Base-by-base conservation (phyloP, 2,113 vertebrate genomes). In the Cyprinodon brontotheroides region DNA sequence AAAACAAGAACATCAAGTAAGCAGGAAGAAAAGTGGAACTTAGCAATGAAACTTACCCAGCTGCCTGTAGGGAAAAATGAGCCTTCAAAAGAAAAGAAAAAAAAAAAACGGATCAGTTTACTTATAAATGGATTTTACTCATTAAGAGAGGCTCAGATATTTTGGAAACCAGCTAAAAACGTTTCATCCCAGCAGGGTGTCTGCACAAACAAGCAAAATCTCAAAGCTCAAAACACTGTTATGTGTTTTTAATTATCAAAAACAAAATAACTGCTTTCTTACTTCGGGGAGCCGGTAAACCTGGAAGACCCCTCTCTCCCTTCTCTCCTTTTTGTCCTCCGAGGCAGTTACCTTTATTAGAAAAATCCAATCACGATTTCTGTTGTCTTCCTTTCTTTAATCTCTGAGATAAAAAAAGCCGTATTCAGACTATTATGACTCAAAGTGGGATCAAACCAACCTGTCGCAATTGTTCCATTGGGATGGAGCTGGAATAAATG, bases 301-400 rank as follows among this genome's bases (percentile, higher is more conserved):
- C 97, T 75, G 96, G 95, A 70, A 91, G 81, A 1, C 97, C 97
- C 74, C 88, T 92, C 36, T 97, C 96, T 38, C 97, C 97, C 65
- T 97, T 98, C 68, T 98, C 96, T 87, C 97, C 97, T 94, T 97
- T 99, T 3, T 84, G 29, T 60, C 78, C 92, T 0, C 66, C 71
- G 67, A 82, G 83, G 87, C 93, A 93, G 77, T 86, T 80, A 20
- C 89, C 92, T 90, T 83, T 4, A 50, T 61, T 20, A 82, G 65
- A 80, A 43, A 68, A 77, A 57, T 6, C 0, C 29, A 47, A 75
- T 61, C 13, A 14, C 11, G 43, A 53, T 17, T 53, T 53, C 15
- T 15, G 48, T 53, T 50, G 50, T 57, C 7, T n/a, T n/a, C 50
- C 50, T 20, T 7, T 9, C 50, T 57, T 57, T 57, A 61, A 60